These are phyloP conservation scores for Drosophila cyrtoloma DNA, from an alignment of 2,888 invertebrate genomes.

Conservation along the genomic window DNA sequence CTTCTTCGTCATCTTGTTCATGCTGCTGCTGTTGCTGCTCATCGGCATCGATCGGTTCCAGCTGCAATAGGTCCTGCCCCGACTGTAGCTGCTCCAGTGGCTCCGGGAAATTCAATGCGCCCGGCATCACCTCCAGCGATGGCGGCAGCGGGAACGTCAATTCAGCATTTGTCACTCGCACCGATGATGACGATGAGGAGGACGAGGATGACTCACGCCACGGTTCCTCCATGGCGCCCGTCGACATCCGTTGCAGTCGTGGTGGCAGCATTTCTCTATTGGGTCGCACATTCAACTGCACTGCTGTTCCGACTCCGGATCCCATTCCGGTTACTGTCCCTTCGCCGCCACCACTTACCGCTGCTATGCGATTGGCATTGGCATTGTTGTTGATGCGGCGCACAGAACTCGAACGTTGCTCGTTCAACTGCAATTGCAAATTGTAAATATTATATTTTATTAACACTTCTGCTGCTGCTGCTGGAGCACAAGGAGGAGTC, in stretches of 20 bases:
- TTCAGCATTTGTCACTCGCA: slow-evolving; percentile 14
- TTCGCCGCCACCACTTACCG: slow-evolving; percentile 3
- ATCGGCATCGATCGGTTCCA: slow-evolving; percentile 5
- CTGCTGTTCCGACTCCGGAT: neutral
- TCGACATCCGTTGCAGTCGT: slow-evolving; percentile 51
- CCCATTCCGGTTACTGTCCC: neutral
- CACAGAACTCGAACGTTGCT: slow-evolving; percentile 24
- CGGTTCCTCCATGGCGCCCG: slow-evolving; percentile 3
- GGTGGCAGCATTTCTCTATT: slow-evolving; percentile 54
- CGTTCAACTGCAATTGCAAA: slow-evolving; percentile 27
- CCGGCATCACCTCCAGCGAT: slow-evolving; percentile 43
- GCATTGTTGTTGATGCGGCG: slow-evolving; percentile 44
- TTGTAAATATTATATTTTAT: neutral
- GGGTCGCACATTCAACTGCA: slow-evolving; percentile 34
- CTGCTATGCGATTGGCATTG: neutral
- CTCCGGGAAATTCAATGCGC: slow-evolving; percentile 35
- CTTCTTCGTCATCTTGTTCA: neutral
- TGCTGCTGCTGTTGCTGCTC: slow-evolving; percentile 15
- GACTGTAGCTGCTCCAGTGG: slow-evolving; percentile 12
- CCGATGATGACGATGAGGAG: neutral
- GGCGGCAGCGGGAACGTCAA: slow-evolving; percentile 40
- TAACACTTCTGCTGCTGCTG: neutral
- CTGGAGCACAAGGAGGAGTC: neutral
- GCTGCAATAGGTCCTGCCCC: slow-evolving; percentile 15
- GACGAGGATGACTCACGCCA: slow-evolving; percentile 8